Conservation (phyloP, 2,797 vertebrate genomes). For the Clarias pachynema region DNA sequence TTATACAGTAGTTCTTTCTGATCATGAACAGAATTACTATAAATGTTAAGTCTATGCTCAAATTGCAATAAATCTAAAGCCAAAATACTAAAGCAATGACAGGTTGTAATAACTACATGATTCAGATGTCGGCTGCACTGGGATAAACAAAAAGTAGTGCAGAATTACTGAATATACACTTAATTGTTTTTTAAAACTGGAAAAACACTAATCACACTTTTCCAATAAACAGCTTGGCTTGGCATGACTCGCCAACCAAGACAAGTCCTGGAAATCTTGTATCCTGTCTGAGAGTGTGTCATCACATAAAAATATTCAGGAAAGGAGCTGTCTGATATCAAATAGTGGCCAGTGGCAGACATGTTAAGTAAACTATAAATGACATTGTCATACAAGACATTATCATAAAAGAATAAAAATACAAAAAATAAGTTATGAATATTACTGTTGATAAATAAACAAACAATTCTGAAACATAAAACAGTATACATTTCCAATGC, state of each 20-base stretch:
- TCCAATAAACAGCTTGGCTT: not conserved
- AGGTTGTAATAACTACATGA: not conserved
- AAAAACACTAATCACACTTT: not conserved
- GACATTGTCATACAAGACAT: not conserved
- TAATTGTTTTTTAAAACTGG: not conserved
- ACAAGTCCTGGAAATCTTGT: not conserved
- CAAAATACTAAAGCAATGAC: not conserved
- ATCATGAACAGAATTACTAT: not conserved
- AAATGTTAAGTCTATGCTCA: not conserved
- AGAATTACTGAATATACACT: not conserved
- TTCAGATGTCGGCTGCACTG: not conserved
- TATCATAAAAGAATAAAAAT: too few relatives aligned
- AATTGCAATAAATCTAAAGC: too few relatives aligned
- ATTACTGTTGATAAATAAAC: not conserved
- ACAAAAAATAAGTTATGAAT: not conserved
- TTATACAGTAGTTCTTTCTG: slow-evolving; percentile 15
- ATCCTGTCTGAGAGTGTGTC: too few relatives aligned
- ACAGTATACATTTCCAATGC: not conserved
- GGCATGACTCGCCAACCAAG: too few relatives aligned
- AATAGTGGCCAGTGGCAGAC: not conserved
- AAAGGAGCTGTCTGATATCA: not conserved
- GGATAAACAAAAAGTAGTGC: not conserved
- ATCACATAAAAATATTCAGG: not conserved
- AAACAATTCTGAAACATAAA: not conserved
- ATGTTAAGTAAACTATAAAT: not conserved